A percentile compares a stretch with the other conserved stretches of the same genome.
Conservation (phyloP, 2,113 vertebrate genomes). For the Caranx ignobilis region DNA sequence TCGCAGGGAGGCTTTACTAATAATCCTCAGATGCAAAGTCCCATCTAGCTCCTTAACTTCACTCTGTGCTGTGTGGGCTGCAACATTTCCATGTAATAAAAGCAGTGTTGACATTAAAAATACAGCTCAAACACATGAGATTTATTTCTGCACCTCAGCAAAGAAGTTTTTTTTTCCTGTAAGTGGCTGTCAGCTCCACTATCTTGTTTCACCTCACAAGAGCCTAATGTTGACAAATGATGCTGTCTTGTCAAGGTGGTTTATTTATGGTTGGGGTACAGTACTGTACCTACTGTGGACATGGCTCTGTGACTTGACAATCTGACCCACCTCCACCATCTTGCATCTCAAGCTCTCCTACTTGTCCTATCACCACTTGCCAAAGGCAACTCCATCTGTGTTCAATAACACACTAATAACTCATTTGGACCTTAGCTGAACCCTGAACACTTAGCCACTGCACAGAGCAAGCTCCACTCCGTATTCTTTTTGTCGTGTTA, state of each 20-base stretch:
- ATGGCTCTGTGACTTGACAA: constrained; percentile 55
- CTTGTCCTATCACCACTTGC: constrained; percentile 25
- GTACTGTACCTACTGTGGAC: constrained; percentile 35
- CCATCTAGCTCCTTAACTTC: constrained; percentile 6
- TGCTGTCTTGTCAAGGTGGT: constrained; percentile 58
- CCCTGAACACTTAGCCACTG: constrained; percentile 2
- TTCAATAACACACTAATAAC: constrained; percentile 25
- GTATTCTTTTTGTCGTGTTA: neutral
- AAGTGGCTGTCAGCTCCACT: constrained; percentile 42
- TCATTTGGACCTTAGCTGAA: constrained; percentile 27
- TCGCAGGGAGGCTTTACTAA: constrained; percentile 40
- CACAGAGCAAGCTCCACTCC: neutral
- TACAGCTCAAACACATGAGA: neutral
- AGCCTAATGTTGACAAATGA: constrained; percentile 71
- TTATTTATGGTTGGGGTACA: constrained; percentile 65
- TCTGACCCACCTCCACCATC: constrained; percentile 56
- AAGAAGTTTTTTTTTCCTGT: constrained; percentile 36
- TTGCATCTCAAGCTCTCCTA: constrained; percentile 24
- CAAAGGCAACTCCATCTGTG: constrained; percentile 11
- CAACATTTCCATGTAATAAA: constrained; percentile 2
- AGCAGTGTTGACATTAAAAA: constrained; percentile 4
- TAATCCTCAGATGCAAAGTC: constrained; percentile 58
- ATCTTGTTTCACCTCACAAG: constrained; percentile 42
- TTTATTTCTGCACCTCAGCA: constrained; percentile 41
- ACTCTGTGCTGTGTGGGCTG: constrained; percentile 1